Percentiles rank a stretch among this genome's conserved stretches.
Evolutionary conservation across 2,113 vertebrate genomes (phyloP).

Genomic region (Muntiacus muntjak): DNA sequence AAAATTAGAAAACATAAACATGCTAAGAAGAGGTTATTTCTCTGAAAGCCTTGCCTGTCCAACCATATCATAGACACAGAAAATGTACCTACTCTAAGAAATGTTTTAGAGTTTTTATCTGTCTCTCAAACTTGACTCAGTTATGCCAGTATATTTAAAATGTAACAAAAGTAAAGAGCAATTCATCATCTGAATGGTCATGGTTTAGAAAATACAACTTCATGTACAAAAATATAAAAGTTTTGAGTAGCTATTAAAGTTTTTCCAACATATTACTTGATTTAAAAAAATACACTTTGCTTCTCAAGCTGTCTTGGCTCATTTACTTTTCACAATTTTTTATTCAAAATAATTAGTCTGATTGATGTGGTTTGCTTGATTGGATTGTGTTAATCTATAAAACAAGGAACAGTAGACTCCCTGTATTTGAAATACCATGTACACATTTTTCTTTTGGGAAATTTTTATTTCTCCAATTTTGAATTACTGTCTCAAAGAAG

Average conservation of each 20-base stretch:
- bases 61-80: background rate
- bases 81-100: background rate
- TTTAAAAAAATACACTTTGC: background rate
- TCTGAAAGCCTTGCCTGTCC: background rate
- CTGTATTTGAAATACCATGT: background rate
- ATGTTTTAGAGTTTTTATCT: background rate
- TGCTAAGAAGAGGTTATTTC: background rate
- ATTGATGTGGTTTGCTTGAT: background rate
- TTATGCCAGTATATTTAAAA: background rate
- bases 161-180: conserved; percentile 15
- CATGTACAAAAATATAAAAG: background rate
- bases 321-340: background rate
- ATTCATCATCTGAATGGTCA: background rate
- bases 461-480: background rate
- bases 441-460: background rate
- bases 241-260: background rate
- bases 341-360: background rate
- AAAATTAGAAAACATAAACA: background rate
- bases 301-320: background rate
- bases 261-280: background rate
- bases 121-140: background rate
- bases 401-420: background rate
- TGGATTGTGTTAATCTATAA: background rate
- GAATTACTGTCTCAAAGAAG: conserved; percentile 42
- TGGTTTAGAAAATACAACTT: background rate